phyloP scores from a whole-genome alignment of 2,113 vertebrate species.

The Gorsachius goisagi region DNA sequence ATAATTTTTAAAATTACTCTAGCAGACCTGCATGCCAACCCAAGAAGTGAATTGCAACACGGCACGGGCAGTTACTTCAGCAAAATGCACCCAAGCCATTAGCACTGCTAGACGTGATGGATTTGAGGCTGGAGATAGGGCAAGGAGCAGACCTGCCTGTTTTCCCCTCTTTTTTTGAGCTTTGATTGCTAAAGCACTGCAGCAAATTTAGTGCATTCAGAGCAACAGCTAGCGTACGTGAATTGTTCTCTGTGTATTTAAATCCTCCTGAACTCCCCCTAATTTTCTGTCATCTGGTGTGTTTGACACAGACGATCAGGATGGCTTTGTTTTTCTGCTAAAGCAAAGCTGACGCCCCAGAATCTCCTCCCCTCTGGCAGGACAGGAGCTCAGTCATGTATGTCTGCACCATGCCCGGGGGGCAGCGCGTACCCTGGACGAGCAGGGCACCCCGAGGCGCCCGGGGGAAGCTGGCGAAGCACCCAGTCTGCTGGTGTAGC shows the following conservation, averaged over 20 bases:
- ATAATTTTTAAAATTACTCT: background rate
- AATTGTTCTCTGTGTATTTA: background rate
- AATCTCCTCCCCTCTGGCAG: background rate
- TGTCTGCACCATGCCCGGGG: rapidly evolving
- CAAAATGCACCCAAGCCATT: background rate
- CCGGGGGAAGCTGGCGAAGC: background rate
- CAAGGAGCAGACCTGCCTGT: background rate
- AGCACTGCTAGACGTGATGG: background rate
- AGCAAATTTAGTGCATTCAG: background rate
- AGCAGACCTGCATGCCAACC: slow-evolving; percentile 4
- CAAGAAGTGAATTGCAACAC: background rate
- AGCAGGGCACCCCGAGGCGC: background rate
- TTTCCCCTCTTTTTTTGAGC: background rate
- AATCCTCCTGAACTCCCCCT: background rate
- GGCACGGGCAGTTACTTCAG: background rate
- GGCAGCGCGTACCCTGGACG: rapidly evolving
- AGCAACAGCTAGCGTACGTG: background rate
- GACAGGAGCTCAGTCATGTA: background rate
- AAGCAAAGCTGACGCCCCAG: background rate
- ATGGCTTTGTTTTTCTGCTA: background rate
- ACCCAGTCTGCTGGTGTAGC: background rate
- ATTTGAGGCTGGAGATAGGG: background rate
- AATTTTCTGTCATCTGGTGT: background rate
- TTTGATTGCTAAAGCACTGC: background rate
- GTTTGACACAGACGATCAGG: background rate